Evolutionary conservation across 2,113 vertebrate species (phyloP), one percentile per base, ranked within the genome.

Genomic region (Podilymbus podiceps): DNA sequence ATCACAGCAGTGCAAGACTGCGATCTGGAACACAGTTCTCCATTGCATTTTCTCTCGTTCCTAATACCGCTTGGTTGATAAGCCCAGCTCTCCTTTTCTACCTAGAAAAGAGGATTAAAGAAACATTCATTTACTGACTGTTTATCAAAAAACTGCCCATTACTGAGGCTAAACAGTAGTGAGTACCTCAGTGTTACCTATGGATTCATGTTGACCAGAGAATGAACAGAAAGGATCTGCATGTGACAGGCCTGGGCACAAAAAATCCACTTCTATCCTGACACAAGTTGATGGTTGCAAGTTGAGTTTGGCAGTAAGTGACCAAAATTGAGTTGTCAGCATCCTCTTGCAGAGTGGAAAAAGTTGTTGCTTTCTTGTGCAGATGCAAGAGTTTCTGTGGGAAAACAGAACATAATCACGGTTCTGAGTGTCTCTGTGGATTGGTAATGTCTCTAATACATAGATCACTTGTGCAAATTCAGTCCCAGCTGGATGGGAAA

Each of bases 41-140:
- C 97, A 97, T 28, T 96, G 66, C 0, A 95, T 98, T 93, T 98
- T 96, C 85, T 99, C 98, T 97, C 98, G 97, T 91, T 98, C 97
- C 14, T 96, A 92, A 82, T 98, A 98, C 69, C 98, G 97, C 64
- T 98, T 97, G 76, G 98, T 96, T n/a, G 98, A 95, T 58, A 98
- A 77, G 93, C 96, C 98, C 97, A 98, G 85, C 97, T 98, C 71
- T 99, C 94, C 13, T 98, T 98, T 97, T 98, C 98, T 85, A 98
- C 97, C 98, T 98, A 72, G n/a, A 92, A 95, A 78, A 85, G 4
- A 77, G 42, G 40, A 81, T 68, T 76, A 74, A 93, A 87, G n/a
- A 76, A 93, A 67, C 33, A 40, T 40, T 80, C 2, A 21, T 72
- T 78, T 79, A 63, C 52, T 50, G n/a, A 52, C 44, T 15, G 5